Evolutionary conservation across 2,888 invertebrate species (phyloP).

Genomic region (Galerucella calmariensis): DNA sequence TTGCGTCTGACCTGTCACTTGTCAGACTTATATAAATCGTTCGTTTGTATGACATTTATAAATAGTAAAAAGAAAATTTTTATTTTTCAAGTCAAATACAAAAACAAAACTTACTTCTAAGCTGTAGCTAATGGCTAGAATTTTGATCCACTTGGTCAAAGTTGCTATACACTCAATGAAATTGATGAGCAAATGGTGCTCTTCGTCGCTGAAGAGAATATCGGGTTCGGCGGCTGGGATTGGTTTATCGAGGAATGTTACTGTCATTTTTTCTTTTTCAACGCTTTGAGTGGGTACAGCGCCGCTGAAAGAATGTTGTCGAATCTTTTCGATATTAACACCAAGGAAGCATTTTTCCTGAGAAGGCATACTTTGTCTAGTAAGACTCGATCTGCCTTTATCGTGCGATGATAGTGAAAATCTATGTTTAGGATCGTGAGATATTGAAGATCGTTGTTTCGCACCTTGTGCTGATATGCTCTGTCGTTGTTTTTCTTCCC

Average conservation of each 20-base stretch:
- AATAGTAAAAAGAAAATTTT: too few relatives aligned
- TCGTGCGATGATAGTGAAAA: slow-evolving; percentile 60
- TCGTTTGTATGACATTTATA: too few relatives aligned
- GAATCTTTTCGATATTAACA: slow-evolving; percentile 62
- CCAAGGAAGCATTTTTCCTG: slow-evolving; percentile 63
- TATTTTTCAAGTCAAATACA: not conserved
- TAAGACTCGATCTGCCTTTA: slow-evolving; percentile 60
- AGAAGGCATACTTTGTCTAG: slow-evolving; percentile 63
- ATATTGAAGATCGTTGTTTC: slow-evolving; percentile 63
- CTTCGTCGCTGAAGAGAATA: slow-evolving; percentile 70
- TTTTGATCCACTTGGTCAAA: slow-evolving; percentile 85
- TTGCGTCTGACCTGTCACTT: too few relatives aligned
- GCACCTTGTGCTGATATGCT: slow-evolving; percentile 67
- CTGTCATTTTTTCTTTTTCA: slow-evolving; percentile 55
- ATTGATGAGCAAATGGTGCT: slow-evolving; percentile 77
- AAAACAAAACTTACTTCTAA: slow-evolving; percentile 66
- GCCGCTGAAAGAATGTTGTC: slow-evolving; percentile 65
- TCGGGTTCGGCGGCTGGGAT: slow-evolving; percentile 60
- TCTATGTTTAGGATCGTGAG: slow-evolving; percentile 63
- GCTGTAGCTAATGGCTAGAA: slow-evolving; percentile 71
- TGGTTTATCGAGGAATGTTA: slow-evolving; percentile 60
- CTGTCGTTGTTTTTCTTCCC: slow-evolving; percentile 85
- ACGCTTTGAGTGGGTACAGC: slow-evolving; percentile 55
- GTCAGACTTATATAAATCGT: too few relatives aligned
- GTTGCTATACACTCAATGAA: slow-evolving; percentile 87